phyloP scores from a whole-genome alignment of 1,140 invertebrate genomes.

The Platyscapa corneri region DNA sequence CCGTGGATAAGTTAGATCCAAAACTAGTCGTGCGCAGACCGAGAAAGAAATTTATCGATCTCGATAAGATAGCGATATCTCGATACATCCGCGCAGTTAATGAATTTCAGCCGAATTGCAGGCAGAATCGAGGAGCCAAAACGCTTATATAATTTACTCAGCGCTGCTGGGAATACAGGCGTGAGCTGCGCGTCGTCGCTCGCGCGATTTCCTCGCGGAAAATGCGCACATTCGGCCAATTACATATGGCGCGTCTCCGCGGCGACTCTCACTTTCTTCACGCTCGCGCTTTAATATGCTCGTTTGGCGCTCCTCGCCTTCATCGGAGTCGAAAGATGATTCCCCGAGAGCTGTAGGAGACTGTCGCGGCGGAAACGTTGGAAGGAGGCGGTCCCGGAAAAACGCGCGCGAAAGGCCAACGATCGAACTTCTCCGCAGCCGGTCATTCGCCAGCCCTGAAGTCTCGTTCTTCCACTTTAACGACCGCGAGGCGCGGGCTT shows the following conservation, averaged over 20 bases:
- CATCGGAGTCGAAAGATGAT: background rate
- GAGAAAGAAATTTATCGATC: no score
- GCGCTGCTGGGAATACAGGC: no score
- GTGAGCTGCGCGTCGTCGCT: no score
- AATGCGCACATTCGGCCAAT: background rate
- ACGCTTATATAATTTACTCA: background rate
- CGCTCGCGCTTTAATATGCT: background rate
- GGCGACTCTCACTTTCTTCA: slow-evolving; percentile 10
- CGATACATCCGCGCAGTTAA: background rate
- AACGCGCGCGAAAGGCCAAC: background rate
- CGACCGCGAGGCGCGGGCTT: no score
- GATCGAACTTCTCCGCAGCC: background rate
- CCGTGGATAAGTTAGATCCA: no score
- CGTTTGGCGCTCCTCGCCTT: background rate
- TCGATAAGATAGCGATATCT: no score
- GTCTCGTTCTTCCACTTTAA: background rate
- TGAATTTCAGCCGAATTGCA: background rate
- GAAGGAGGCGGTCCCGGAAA: background rate
- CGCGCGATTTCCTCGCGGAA: background rate
- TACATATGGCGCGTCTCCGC: background rate
- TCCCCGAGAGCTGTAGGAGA: background rate
- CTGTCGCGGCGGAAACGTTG: background rate
- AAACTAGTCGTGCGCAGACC: no score
- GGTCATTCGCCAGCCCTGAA: background rate
- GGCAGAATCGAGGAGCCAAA: background rate